phyloP scores from a whole-genome alignment of 2,888 invertebrate species.

The Dasypolia templi region DNA sequence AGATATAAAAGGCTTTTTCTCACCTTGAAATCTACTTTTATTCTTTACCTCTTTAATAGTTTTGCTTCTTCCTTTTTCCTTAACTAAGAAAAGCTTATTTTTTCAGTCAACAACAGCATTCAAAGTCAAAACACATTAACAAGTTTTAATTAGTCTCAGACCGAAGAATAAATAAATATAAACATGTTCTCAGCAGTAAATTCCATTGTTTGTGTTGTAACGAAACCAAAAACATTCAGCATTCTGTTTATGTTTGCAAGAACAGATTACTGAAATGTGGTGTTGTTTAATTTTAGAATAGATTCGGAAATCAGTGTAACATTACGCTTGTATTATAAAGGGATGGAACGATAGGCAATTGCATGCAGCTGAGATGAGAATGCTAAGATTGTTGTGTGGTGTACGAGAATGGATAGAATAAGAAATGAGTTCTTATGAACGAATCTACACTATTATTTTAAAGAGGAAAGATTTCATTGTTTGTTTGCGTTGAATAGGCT shows the following conservation, averaged over 20 bases:
- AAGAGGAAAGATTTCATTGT: too few relatives aligned
- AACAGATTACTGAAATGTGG: constrained; percentile 38
- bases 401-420: too few relatives aligned
- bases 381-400: too few relatives aligned
- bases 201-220: constrained; percentile 46
- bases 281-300: constrained; percentile 41
- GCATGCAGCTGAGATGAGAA: too few relatives aligned
- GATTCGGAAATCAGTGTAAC: constrained; percentile 5
- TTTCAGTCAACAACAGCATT: neutral
- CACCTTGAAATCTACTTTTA: neutral
- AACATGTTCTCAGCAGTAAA: constrained; percentile 27
- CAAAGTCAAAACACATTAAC: constrained; percentile 36
- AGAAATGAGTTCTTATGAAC: too few relatives aligned
- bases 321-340: too few relatives aligned
- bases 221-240: constrained; percentile 42
- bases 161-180: constrained; percentile 42
- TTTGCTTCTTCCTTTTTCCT: neutral
- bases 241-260: constrained; percentile 39
- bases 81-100: constrained; percentile 25
- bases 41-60: neutral
- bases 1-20: neutral
- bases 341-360: too few relatives aligned
- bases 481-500: too few relatives aligned
- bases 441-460: too few relatives aligned
- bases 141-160: constrained; percentile 44